phyloP scores from a whole-genome alignment of 2,113 vertebrate genomes.

The Anarhynchus alexandrinus region DNA sequence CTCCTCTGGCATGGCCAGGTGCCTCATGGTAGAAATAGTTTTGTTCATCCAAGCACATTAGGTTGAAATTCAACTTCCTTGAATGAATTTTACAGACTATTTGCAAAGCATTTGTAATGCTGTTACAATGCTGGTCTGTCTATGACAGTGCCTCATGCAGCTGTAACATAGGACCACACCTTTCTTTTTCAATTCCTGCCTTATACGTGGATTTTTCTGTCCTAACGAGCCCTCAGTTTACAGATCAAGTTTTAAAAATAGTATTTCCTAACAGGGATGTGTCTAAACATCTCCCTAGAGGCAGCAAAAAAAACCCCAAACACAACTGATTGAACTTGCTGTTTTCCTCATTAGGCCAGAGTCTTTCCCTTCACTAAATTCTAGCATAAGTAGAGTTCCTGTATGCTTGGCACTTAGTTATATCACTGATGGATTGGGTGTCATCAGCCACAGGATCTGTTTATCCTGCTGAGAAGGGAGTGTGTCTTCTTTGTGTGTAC shows the following conservation, averaged over 20 bases:
- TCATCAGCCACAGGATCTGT: not conserved
- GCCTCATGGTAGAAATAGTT: not conserved
- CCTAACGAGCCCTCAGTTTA: not conserved
- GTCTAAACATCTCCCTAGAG: not conserved
- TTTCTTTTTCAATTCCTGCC: not conserved
- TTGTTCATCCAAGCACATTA: not conserved
- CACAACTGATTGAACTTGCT: not conserved
- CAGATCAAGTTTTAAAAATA: not conserved
- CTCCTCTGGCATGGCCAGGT: not conserved
- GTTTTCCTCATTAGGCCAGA: not conserved
- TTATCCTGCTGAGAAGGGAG: not conserved
- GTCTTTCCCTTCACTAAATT: not conserved
- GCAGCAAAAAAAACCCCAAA: not conserved
- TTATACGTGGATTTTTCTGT: not conserved
- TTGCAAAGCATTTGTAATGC: not conserved
- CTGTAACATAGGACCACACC: rapidly evolving
- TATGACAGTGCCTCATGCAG: not conserved
- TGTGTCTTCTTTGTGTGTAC: not conserved
- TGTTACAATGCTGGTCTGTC: not conserved
- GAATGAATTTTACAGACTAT: not conserved
- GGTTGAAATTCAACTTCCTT: not conserved
- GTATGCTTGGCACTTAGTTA: not conserved
- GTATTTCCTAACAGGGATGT: not conserved
- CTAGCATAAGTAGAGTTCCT: not conserved
- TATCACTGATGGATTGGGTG: not conserved